A percentile compares a stretch with the other conserved stretches of the same genome.
Evolutionary conservation across 2,797 vertebrate genomes (phyloP).

Genomic region (Rallus crepitans): DNA sequence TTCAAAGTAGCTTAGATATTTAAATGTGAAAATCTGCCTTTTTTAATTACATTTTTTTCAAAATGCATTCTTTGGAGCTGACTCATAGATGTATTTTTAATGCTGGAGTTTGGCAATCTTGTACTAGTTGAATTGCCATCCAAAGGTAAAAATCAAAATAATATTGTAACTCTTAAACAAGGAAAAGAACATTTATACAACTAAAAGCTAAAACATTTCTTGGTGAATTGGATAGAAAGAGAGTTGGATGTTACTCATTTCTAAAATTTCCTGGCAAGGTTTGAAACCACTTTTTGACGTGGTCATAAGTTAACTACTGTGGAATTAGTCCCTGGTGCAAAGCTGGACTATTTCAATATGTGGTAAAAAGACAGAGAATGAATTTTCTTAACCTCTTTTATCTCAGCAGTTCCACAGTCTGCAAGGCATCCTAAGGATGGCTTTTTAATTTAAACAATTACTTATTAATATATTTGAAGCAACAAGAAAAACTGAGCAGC

Average conservation of each 20-base stretch:
- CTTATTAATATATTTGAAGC: not conserved
- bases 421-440: not conserved
- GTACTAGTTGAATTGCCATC: not conserved
- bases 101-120: not conserved
- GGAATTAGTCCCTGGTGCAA: constrained; percentile 15
- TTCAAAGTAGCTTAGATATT: not conserved
- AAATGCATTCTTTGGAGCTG: not conserved
- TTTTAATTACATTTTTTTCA: not conserved
- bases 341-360: not conserved
- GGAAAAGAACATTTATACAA: not conserved
- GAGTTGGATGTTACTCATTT: not conserved
- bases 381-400: not conserved
- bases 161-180: not conserved
- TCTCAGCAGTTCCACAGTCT: not conserved
- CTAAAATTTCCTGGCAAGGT: not conserved
- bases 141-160: constrained; percentile 45
- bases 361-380: not conserved
- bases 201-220: not conserved
- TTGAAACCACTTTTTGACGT: not conserved
- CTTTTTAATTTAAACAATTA: not conserved
- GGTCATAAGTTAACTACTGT: not conserved
- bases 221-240: not conserved
- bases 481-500: not conserved
- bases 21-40: not conserved
- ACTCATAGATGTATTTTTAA: constrained; percentile 1